Conservation (phyloP, 2,888 invertebrate species). For the Scaptomyza flava region DNA sequence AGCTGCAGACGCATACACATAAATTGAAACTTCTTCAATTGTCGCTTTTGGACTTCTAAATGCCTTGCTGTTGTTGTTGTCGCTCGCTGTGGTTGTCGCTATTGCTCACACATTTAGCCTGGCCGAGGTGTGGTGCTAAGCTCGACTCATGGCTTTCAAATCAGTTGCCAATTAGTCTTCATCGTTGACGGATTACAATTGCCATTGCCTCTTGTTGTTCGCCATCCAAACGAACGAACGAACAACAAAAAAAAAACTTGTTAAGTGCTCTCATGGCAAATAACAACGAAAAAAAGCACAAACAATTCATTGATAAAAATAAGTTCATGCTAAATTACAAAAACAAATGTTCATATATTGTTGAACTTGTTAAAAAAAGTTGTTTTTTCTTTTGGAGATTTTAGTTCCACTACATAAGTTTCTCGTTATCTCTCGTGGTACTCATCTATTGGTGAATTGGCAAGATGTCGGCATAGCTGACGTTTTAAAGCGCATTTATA, state of each 20-base stretch:
- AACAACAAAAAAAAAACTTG: conserved; percentile 52
- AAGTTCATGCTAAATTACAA: conserved; percentile 43
- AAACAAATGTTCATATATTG: conserved; percentile 13
- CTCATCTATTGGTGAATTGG: conserved; percentile 83
- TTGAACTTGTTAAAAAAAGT: conserved; percentile 1
- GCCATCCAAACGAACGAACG: conserved; percentile 46
- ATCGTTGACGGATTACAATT: conserved; percentile 80
- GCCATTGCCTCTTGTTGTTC: conserved; percentile 65
- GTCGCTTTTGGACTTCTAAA: conserved; percentile 61
- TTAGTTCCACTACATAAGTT: conserved; percentile 17
- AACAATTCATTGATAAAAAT: conserved; percentile 73
- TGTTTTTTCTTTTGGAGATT: conserved; percentile 26
- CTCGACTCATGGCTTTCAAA: conserved; percentile 75
- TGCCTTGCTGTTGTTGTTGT: conserved; percentile 28
- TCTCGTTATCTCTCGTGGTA: conserved; percentile 8
- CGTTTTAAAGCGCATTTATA: conserved; percentile 72
- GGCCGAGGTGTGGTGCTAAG: conserved; percentile 84
- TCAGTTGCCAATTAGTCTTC: conserved; percentile 84
- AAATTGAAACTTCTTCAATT: conserved; percentile 78
- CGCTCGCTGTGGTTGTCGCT: conserved; percentile 24
- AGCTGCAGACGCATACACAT: conserved; percentile 39
- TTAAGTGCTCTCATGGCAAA: conserved; percentile 58
- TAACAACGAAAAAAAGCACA: conserved; percentile 44
- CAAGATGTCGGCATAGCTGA: conserved; percentile 85
- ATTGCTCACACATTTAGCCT: conserved; percentile 44